Base-by-base conservation (phyloP, 1,140 invertebrate species). In the Achatina immaculata region DNA sequence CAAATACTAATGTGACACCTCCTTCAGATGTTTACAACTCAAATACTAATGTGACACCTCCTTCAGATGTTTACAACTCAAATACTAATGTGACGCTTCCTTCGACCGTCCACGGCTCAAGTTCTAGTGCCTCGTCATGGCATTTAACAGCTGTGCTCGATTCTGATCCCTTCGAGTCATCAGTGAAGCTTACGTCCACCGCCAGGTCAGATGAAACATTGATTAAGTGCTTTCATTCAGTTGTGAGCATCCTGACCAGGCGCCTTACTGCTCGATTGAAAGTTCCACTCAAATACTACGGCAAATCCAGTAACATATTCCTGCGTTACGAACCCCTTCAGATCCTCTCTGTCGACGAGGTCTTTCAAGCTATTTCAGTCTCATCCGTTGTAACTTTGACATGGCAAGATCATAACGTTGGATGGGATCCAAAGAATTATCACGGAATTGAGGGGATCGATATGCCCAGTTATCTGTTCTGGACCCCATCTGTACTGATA, bases 231-330 rank as follows among this genome's bases (percentile, higher is more conserved):
- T 62, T 31, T 34, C n/a, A 31, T 9, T n/a, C 16, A 62, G 16
- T 62, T 4, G 31, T 9, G 31, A 62, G 31, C 16, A 62, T 62
- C 9, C 14, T 73, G 71, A 43, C 14, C 3, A 43, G n/a, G n/a
- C 40, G 43, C 9, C 28, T 73, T 2, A 24, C 4, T 19, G 1
- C 43, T 1, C 42, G 71, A 1, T 45, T 34, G 24, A 73, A 73
- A 51, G 71, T 48, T 19, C 71, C 71, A 43, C 71, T 43, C 28
- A 73, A 16, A 28, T 73, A 73, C 43, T 73, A 73, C 71, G 16
- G 21, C 2, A 62, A 31, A 31, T 34, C 58, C 28, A 51, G 31
- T 45, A 14, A n/a, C 21, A 73, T 73, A 45, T 19, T 28, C 0
- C 31, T 73, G 40, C 42, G 9, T 1, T 73, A 43, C 28, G 43